A percentile compares a stretch with the other conserved stretches of the same genome.
Conservation (phyloP, 2,113 vertebrate genomes). For the Sceloporus tristichus region DNA sequence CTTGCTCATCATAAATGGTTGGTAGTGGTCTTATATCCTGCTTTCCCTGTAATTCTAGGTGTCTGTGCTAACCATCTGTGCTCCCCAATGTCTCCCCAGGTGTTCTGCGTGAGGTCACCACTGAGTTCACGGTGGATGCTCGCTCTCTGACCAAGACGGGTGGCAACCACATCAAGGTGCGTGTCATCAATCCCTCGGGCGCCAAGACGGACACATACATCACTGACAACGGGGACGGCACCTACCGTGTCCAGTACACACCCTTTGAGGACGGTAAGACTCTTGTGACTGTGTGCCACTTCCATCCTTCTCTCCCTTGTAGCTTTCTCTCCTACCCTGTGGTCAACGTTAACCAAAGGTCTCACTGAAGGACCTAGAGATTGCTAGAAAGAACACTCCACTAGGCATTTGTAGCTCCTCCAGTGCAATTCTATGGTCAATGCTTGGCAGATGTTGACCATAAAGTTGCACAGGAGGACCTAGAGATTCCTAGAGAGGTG, state of each 20-base stretch:
- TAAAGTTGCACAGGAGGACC: too few species aligned
- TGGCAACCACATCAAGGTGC: constrained; percentile 85
- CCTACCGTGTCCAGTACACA: constrained; percentile 93
- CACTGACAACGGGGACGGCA: constrained; percentile 91
- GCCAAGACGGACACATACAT: constrained; percentile 85
- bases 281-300: rapidly evolving
- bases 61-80: not conserved
- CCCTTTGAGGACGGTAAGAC: constrained; percentile 91
- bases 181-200: constrained; percentile 89
- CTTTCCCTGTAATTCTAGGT: not conserved
- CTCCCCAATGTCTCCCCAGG: not conserved
- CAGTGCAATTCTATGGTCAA: too few species aligned
- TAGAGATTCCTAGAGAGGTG: too few species aligned
- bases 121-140: constrained; percentile 92
- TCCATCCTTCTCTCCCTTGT: too few species aligned
- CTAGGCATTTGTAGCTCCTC: too few species aligned
- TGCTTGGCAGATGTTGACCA: too few species aligned
- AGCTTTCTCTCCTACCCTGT: too few species aligned
- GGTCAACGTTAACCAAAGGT: too few species aligned
- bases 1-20: too few species aligned
- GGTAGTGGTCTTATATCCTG: too few species aligned
- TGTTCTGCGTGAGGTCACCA: constrained; percentile 91
- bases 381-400: too few species aligned
- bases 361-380: too few species aligned
- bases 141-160: constrained; percentile 83